These are phyloP conservation scores for Archocentrus centrarchus DNA, from an alignment of 2,113 vertebrate species.

Conservation along the genomic window DNA sequence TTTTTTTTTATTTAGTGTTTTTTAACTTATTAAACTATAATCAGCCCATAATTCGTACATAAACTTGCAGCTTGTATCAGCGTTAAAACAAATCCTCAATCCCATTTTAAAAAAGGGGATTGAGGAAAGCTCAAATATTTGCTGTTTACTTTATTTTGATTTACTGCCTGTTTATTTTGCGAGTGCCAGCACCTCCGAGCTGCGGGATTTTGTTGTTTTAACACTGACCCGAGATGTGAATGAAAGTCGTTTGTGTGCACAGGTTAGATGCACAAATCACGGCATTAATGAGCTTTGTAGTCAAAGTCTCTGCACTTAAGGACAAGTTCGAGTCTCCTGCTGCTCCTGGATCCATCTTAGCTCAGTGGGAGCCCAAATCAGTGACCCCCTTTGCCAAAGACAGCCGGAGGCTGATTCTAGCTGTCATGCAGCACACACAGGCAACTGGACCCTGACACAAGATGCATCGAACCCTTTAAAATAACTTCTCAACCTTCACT, in stretches of 20 bases:
- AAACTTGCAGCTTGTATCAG: too few species aligned
- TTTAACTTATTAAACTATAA: neutral
- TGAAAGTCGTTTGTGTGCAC: conserved; percentile 12
- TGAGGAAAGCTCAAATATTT: neutral
- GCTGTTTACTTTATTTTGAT: neutral
- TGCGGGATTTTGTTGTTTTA: neutral
- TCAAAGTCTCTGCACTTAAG: conserved; percentile 6
- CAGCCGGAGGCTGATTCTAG: neutral
- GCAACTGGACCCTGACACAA: neutral
- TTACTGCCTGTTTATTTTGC: neutral
- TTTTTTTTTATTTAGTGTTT: too few species aligned
- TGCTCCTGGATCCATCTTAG: conserved; percentile 8
- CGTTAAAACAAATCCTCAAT: neutral
- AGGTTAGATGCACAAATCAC: neutral
- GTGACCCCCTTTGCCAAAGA: neutral
- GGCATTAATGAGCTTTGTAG: neutral
- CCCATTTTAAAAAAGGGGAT: neutral
- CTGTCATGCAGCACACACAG: neutral
- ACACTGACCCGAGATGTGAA: neutral
- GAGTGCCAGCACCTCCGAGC: neutral
- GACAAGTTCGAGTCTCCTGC: neutral
- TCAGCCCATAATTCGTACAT: neutral
- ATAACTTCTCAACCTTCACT: conserved; percentile 32
- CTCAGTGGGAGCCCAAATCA: neutral
- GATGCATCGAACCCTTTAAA: conserved; percentile 31